Evolutionary conservation across 2,888 invertebrate genomes (phyloP).

Genomic region (Campopleginae sp.): DNA sequence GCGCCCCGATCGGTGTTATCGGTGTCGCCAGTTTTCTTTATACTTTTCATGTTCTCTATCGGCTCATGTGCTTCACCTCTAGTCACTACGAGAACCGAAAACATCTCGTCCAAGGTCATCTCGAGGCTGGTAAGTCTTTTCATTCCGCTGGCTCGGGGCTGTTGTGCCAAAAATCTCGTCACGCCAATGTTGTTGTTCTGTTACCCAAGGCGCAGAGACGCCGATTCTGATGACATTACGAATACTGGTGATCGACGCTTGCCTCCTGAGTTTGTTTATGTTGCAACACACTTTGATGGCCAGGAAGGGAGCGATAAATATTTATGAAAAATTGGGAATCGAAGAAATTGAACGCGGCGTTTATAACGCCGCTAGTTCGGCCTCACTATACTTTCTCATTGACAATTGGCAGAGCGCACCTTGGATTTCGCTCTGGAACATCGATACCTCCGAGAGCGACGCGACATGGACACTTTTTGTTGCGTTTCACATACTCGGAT

Average conservation of each 20-base stretch:
- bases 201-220: conserved; percentile 66
- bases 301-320: conserved; percentile 83
- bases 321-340: conserved; percentile 83
- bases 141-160: conserved; percentile 26
- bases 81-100: conserved; percentile 81
- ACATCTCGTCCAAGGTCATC: conserved; percentile 55
- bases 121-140: conserved; percentile 69
- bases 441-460: conserved; percentile 84
- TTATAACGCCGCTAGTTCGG: conserved; percentile 81
- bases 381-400: conserved; percentile 84
- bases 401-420: conserved; percentile 85
- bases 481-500: conserved; percentile 85
- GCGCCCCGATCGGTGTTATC: conserved; percentile 79
- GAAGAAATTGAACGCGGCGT: conserved; percentile 80
- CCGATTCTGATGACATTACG: conserved; percentile 81
- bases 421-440: conserved; percentile 85
- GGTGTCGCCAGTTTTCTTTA: conserved; percentile 84
- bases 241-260: conserved; percentile 84
- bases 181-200: neutral
- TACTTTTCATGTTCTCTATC: conserved; percentile 85
- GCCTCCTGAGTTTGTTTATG: conserved; percentile 85
- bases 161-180: conserved; percentile 43
- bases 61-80: conserved; percentile 86
- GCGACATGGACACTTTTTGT: conserved; percentile 85
- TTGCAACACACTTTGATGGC: conserved; percentile 87